Base-by-base conservation (phyloP, 2,888 invertebrate genomes). In the Pollenia griseotomentosa region DNA sequence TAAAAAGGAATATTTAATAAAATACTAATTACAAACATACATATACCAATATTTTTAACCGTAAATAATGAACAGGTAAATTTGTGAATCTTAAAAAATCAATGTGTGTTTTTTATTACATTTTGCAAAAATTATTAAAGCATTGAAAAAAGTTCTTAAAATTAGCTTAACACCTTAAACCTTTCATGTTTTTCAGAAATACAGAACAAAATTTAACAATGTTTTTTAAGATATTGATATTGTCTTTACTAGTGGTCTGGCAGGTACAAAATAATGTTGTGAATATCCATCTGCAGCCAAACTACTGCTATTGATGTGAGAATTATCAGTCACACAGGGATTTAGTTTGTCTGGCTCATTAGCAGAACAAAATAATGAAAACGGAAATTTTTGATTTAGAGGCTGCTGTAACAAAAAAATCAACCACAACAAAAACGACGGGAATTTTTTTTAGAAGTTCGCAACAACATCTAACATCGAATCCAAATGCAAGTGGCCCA, bases 311-410 rank as follows among this genome's bases (percentile, higher is more conserved):
- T 55, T 65, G 53, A 81, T 73, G 71, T 55, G n/a, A 70, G 33
- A 48, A 74, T 79, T 84, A 42, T 66, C 61, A 42, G 7, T 19
- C 16, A 42, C 10, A 48, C 5, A 42, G 51, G 48, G 14, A 42
- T 12, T 51, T 19, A 53, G 57, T 61, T 46, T 11, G 12, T 57
- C 14, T 19, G 61, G 40, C 61, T 80, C 79, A 79, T 68, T 53
- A 61, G 46, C 12, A 80, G 79, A 12, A 23, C 57, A 78, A 87
- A 82, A 87, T 87, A 87, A 85, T 87, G 87, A 87, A 87, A 87
- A 87, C 84, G 68, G 87, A 82, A 66, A 82, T 70, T 23, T 65
- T 71, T 63, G 70, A 77, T 71, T 48, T 77, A 81, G 70, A 80
- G 65, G 40, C 81, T 71, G 63, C 70, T 57, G 75, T 77, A 71